These are phyloP conservation scores for Piscicola geometra DNA, from an alignment of 2,888 invertebrate species.

Conservation along the genomic window DNA sequence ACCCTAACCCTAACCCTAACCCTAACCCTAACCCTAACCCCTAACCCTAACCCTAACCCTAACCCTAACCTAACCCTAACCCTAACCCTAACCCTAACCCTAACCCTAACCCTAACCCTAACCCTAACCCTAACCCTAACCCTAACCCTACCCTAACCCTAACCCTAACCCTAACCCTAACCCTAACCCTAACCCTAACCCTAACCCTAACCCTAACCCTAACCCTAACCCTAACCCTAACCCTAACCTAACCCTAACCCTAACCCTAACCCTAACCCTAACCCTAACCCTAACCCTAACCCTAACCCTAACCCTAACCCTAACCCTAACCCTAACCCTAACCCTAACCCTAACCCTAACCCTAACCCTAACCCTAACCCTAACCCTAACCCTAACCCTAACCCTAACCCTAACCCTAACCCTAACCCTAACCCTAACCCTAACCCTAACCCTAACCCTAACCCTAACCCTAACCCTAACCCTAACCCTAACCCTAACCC, in stretches of 20 bases:
- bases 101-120: constrained; percentile 40
- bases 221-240: constrained; percentile 44
- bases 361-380: constrained; percentile 44
- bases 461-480: constrained; percentile 42
- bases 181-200: constrained; percentile 43
- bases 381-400: constrained; percentile 44
- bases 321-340: constrained; percentile 41
- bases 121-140: constrained; percentile 41
- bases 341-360: constrained; percentile 43
- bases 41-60: constrained; percentile 38
- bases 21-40: constrained; percentile 42
- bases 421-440: constrained; percentile 42
- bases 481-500: constrained; percentile 43
- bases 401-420: constrained; percentile 43
- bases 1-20: constrained; percentile 41
- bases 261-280: constrained; percentile 42
- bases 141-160: constrained; percentile 36
- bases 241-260: constrained; percentile 40
- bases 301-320: constrained; percentile 42
- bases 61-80: constrained; percentile 41
- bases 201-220: constrained; percentile 44
- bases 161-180: constrained; percentile 41
- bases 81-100: constrained; percentile 43
- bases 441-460: constrained; percentile 41
- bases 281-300: constrained; percentile 43